Conservation (phyloP, 2,888 invertebrate genomes). For the Aspidiotus rigidus region DNA sequence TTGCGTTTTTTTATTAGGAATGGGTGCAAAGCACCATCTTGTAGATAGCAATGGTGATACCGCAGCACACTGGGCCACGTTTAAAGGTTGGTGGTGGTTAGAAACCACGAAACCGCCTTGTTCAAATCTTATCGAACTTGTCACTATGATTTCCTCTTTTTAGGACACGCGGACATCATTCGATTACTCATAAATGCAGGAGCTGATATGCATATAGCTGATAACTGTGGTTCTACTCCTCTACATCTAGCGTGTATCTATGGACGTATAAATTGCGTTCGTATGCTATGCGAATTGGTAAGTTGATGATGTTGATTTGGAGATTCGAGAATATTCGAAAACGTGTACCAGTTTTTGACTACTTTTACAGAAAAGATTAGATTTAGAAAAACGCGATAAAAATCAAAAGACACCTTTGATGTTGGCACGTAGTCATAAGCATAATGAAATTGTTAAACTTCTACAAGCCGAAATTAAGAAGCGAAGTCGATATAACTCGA, state of each 20-base stretch:
- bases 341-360: not conserved
- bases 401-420: conserved; percentile 86
- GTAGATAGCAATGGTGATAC: conserved; percentile 89
- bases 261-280: conserved; percentile 77
- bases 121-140: conserved; percentile 9
- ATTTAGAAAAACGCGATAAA: conserved; percentile 76
- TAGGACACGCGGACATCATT: conserved; percentile 72
- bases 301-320: conserved; percentile 1
- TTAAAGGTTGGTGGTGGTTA: conserved; percentile 53
- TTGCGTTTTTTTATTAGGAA: conserved; percentile 79
- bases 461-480: conserved; percentile 69
- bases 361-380: conserved; percentile 62
- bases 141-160: conserved; percentile 2
- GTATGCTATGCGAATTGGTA: conserved; percentile 78
- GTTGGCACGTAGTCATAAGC: conserved; percentile 79
- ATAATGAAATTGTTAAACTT: conserved; percentile 71
- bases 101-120: not conserved
- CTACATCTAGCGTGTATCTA: conserved; percentile 81
- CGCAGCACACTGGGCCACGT: conserved; percentile 88
- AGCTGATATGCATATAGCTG: conserved; percentile 77
- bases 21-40: conserved; percentile 75
- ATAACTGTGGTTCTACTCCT: conserved; percentile 87
- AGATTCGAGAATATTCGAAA: too few relatives aligned
- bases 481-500: conserved; percentile 67
- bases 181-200: conserved; percentile 82